Conservation (phyloP, 1,140 invertebrate genomes). For the Heterodera carotae region DNA sequence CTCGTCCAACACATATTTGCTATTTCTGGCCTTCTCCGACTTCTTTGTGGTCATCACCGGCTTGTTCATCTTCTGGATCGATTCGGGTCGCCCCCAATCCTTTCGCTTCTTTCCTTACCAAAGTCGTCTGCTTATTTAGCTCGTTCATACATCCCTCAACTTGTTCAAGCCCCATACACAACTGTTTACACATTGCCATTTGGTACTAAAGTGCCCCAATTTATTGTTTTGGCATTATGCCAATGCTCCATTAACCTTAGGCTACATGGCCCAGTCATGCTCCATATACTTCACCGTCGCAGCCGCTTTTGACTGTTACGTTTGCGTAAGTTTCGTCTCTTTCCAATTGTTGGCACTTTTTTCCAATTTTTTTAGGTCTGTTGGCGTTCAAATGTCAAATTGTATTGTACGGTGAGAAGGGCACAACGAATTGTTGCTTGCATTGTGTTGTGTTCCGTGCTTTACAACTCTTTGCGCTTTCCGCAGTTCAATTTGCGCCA, state of each 20-base stretch:
- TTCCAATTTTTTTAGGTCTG: conserved; percentile 51
- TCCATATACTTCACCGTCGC: conserved; percentile 64
- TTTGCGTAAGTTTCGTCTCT: conserved; percentile 47
- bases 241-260: conserved; percentile 21
- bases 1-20: conserved; percentile 63
- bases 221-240: not conserved
- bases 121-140: conserved; percentile 46
- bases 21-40: conserved; percentile 57
- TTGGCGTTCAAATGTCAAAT: conserved; percentile 38
- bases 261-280: conserved; percentile 65
- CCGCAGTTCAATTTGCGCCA: conserved; percentile 64
- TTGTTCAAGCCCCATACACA: conserved; percentile 60
- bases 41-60: conserved; percentile 64
- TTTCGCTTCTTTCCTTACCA: conserved; percentile 37
- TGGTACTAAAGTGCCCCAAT: not conserved
- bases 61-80: conserved; percentile 64
- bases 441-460: conserved; percentile 55
- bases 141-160: conserved; percentile 59
- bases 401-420: conserved; percentile 56
- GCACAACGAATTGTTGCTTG: conserved; percentile 51
- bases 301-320: conserved; percentile 63
- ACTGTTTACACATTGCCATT: conserved; percentile 44
- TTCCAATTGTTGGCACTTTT: not conserved
- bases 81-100: conserved; percentile 56
- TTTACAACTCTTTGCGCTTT: conserved; percentile 64